Evolutionary conservation across 1,140 invertebrate species (phyloP).

Genomic region (Lethocerus indicus): DNA sequence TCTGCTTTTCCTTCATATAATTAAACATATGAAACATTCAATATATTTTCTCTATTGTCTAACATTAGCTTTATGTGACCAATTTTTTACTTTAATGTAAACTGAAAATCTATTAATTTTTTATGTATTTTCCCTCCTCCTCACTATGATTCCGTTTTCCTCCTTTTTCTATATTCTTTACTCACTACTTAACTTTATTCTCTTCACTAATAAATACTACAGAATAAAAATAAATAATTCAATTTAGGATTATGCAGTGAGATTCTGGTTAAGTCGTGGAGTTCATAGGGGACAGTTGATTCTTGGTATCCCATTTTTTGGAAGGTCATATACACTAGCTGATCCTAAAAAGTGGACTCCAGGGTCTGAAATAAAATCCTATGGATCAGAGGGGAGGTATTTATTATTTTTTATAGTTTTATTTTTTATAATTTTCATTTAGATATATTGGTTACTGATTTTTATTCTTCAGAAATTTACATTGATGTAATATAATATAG

Average conservation of each 20-base stretch:
- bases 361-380: conserved; percentile 23
- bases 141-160: background rate
- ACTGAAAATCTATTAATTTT: background rate
- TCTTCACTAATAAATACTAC: background rate
- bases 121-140: background rate
- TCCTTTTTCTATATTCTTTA: background rate
- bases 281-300: conserved; percentile 35
- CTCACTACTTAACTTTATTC: background rate
- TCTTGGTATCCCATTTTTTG: conserved; percentile 41
- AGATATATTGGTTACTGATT: conserved; percentile 25
- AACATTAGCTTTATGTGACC: background rate
- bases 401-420: background rate
- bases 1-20: background rate
- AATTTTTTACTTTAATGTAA: background rate
- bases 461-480: too few species aligned
- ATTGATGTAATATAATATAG: too few species aligned
- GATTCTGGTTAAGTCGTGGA: conserved; percentile 36
- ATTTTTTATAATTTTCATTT: conserved; percentile 15
- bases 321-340: conserved; percentile 35
- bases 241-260: conserved; percentile 30
- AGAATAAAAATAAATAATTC: background rate
- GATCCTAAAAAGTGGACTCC: conserved; percentile 25
- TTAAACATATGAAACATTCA: background rate
- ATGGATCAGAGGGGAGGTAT: conserved; percentile 20
- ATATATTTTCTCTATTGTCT: background rate